phyloP scores from a whole-genome alignment of 2,113 vertebrate genomes.

The Cervus canadensis region DNA sequence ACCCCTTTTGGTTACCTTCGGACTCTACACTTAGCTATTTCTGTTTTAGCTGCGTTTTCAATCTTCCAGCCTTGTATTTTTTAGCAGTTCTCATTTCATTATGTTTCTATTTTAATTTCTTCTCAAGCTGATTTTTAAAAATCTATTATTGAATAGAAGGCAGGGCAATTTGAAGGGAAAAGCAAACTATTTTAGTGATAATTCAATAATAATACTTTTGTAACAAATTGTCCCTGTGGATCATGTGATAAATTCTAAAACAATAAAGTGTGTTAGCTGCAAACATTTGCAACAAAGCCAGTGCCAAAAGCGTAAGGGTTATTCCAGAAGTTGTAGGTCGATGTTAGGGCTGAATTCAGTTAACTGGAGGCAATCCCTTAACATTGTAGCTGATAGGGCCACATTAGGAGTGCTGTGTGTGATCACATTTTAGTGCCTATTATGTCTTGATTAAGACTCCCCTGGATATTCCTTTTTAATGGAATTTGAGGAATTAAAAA shows the following conservation, averaged over 20 bases:
- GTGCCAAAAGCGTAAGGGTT: neutral
- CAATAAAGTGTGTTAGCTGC: neutral
- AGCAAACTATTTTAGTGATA: neutral
- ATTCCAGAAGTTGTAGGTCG: neutral
- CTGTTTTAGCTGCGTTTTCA: neutral
- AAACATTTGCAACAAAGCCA: neutral
- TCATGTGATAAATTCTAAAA: neutral
- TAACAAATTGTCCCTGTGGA: neutral
- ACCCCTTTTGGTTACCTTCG: neutral
- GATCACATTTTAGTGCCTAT: constrained; percentile 37
- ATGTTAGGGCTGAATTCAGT: neutral
- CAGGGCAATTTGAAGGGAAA: constrained; percentile 9
- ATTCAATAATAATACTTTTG: constrained; percentile 24
- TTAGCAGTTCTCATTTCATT: constrained; percentile 57
- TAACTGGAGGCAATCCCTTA: neutral
- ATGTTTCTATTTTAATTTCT: constrained; percentile 64
- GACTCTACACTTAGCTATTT: neutral
- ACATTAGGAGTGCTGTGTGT: neutral
- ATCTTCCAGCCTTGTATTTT: constrained; percentile 41
- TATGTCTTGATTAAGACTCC: constrained; percentile 69
- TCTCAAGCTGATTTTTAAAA: constrained; percentile 41
- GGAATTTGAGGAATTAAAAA: constrained; percentile 76
- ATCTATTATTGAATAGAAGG: constrained; percentile 52
- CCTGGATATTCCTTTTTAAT: constrained; percentile 64
- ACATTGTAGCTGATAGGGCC: neutral